Conservation (phyloP, 2,888 invertebrate genomes). For the Stenurella melanura region DNA sequence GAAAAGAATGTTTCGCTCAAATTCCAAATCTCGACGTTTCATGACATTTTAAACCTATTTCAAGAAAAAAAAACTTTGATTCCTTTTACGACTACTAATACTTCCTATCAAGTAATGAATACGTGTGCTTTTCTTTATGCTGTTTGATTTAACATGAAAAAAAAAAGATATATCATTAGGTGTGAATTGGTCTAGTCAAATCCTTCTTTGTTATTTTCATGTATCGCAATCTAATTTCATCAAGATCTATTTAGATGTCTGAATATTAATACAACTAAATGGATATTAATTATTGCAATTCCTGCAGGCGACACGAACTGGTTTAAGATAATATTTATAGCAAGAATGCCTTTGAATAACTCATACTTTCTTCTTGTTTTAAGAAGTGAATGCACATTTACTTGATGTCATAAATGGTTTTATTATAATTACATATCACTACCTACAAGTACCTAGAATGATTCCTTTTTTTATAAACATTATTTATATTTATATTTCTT, state of each 20-base stretch:
- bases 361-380: conserved; percentile 19
- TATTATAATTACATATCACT: conserved; percentile 9
- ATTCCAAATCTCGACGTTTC: no score
- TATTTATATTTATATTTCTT: not conserved
- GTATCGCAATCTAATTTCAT: not conserved
- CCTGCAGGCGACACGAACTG: conserved; percentile 15
- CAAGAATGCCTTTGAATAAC: conserved; percentile 20
- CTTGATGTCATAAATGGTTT: conserved; percentile 10
- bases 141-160: no score
- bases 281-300: conserved; percentile 13
- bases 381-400: conserved; percentile 36
- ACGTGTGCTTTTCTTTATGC: no score
- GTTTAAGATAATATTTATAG: conserved; percentile 24
- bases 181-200: no score
- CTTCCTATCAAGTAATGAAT: no score
- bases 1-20: no score
- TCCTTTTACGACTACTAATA: no score
- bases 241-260: not conserved
- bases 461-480: not conserved
- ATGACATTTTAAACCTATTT: no score
- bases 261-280: conserved; percentile 5
- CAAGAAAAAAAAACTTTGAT: no score
- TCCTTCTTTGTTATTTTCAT: no score
- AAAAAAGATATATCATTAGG: no score
- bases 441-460: not conserved